Evolutionary conservation across 1,140 invertebrate species (phyloP).

Genomic region (Amyelois transitella): DNA sequence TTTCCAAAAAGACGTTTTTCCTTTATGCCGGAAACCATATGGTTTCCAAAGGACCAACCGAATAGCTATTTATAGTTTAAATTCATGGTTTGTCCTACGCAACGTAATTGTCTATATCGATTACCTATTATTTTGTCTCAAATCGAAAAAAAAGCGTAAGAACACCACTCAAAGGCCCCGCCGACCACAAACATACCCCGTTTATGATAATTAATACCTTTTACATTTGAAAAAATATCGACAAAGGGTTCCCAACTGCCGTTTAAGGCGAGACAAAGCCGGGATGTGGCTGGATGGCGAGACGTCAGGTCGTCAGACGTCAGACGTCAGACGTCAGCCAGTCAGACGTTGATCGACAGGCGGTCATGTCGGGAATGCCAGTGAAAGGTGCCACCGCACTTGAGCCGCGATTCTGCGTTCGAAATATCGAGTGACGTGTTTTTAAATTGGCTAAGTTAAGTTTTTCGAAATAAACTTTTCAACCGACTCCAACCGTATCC

Average conservation of each 20-base stretch:
- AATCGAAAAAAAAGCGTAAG: neutral
- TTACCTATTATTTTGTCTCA: neutral
- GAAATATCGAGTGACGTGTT: neutral
- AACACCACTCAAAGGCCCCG: neutral
- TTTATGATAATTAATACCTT: conserved; percentile 64
- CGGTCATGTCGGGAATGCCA: conserved; percentile 15
- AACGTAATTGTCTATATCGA: neutral
- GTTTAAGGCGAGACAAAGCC: conserved; percentile 62
- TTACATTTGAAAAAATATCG: conserved; percentile 43
- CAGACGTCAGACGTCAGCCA: conserved; percentile 31
- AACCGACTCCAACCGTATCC: too few relatives aligned
- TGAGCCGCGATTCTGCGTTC: neutral
- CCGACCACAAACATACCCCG: conserved; percentile 8
- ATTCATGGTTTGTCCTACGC: too few relatives aligned
- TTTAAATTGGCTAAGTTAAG: conserved; percentile 1
- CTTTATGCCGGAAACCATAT: too few relatives aligned
- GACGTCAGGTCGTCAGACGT: conserved; percentile 35
- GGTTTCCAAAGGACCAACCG: too few relatives aligned
- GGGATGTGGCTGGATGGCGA: conserved; percentile 23
- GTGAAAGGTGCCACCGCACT: conserved; percentile 4
- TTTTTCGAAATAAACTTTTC: too few relatives aligned
- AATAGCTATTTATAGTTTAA: too few relatives aligned
- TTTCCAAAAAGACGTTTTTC: too few relatives aligned
- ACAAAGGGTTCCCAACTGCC: conserved; percentile 50
- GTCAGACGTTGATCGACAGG: conserved; percentile 56